phyloP scores from a whole-genome alignment of 92 coral and sea anemone species.

The Virgularia gustaviana region DNA sequence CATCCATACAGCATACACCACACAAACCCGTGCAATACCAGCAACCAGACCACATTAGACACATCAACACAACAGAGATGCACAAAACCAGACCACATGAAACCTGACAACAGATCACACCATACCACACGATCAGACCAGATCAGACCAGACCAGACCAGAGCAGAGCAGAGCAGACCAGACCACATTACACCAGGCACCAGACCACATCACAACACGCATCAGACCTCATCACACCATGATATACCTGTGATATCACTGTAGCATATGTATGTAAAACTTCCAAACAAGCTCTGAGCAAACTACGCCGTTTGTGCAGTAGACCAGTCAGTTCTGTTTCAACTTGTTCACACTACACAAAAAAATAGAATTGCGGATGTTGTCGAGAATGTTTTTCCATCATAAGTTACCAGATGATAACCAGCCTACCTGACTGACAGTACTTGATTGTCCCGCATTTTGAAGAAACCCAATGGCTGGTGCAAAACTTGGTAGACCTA shows the following conservation, averaged over 20 bases:
- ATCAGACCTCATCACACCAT: too few species aligned
- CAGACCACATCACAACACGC: too few species aligned
- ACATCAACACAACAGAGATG: too few species aligned
- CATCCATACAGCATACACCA: too few species aligned
- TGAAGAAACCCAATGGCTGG: conserved; percentile 92
- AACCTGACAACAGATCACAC: too few species aligned
- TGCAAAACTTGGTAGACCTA: conserved; percentile 95
- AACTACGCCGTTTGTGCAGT: conserved; percentile 79
- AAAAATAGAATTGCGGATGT: background rate
- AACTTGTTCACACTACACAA: conserved; percentile 82
- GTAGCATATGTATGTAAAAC: conserved; percentile 92
- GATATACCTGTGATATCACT: conserved; percentile 78
- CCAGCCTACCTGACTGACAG: conserved; percentile 74
- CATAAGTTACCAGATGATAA: background rate
- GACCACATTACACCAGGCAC: too few species aligned
- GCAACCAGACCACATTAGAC: too few species aligned
- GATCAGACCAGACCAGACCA: too few species aligned
- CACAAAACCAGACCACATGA: too few species aligned
- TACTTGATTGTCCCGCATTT: conserved; percentile 94
- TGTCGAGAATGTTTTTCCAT: background rate
- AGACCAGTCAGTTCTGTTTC: conserved; percentile 87
- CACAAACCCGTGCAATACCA: too few species aligned
- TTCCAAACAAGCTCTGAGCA: conserved; percentile 80
- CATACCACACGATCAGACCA: too few species aligned
- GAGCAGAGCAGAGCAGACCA: too few species aligned